phyloP scores from a whole-genome alignment of 2,797 vertebrate genomes.

The Poeciliopsis turneri region DNA sequence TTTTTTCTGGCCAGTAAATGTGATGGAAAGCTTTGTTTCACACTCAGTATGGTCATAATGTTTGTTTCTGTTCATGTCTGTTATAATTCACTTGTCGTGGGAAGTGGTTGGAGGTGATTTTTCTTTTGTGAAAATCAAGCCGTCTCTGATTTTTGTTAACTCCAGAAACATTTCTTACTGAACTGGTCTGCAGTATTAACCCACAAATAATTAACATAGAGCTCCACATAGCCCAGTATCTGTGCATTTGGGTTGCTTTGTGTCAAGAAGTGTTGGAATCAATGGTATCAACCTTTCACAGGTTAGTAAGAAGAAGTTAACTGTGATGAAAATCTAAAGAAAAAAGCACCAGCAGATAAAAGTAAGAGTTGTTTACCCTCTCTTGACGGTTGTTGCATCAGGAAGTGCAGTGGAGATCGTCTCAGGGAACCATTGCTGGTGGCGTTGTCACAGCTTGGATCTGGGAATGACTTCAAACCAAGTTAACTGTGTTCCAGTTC shows the following conservation, averaged over 20 bases:
- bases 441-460: neutral
- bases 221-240: conserved; percentile 5
- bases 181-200: neutral
- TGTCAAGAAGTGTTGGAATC: neutral
- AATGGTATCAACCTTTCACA: neutral
- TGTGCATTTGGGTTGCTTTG: conserved; percentile 6
- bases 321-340: neutral
- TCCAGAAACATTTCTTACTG: neutral
- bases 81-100: neutral
- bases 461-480: neutral
- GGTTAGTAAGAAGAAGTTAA: neutral
- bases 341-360: neutral
- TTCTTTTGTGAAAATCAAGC: conserved; percentile 1
- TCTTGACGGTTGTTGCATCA: neutral
- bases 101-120: conserved; percentile 3
- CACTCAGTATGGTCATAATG: neutral
- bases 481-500: neutral
- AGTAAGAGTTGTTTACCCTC: neutral
- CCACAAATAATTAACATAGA: neutral
- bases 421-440: neutral
- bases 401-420: neutral
- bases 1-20: neutral
- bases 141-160: neutral
- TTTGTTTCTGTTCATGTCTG: neutral
- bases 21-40: neutral